Evolutionary conservation across 2,888 invertebrate genomes (phyloP), one percentile per base, ranked within the genome.

Genomic region (Brachyopa scutellaris): DNA sequence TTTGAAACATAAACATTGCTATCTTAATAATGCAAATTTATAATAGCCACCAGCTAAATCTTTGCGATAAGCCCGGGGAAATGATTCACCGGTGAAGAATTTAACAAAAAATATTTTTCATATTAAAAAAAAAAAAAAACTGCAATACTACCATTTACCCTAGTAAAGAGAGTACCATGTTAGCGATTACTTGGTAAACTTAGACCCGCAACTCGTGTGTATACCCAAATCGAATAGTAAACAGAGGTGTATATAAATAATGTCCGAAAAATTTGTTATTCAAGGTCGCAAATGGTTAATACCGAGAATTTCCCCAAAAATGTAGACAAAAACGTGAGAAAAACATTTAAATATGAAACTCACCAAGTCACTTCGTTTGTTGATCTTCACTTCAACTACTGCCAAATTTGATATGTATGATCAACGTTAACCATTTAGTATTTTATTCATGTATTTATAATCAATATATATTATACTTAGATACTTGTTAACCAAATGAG

Each of bases 281-380:
- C 72, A 72, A 72, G 72, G 72, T 26, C 53, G 17, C 23, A 15
- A 21, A 40, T 61, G 40, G 59, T 72, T 42, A 42, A 21, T 5
- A 29, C 23, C 11, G 2, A n/a, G 4, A 21, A 21, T 51, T 40
- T 15, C 8, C 9, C 38, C 49, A 29, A 59, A 59, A 59, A 7
- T 11, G 2, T 23, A 23, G 4, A 17, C 23, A 33, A 42, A 51
- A 53, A 38, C 40, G 70, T 53, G 61, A 42, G 61, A 72, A 70
- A 38, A 69, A 29, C 57, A 49, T 57, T 29, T 13, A 69, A 15
- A 29, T 7, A 40, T 29, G 11, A 23, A 36, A 42, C 42, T 42
- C 13, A 42, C 59, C 51, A 72, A 53, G 38, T 47, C 1, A 26
- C 17, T 7, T n/a, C n/a, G n/a, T n/a, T n/a, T n/a, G n/a, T n/a